Conservation (phyloP, 1,140 invertebrate species). For the Fopius arisanus region DNA sequence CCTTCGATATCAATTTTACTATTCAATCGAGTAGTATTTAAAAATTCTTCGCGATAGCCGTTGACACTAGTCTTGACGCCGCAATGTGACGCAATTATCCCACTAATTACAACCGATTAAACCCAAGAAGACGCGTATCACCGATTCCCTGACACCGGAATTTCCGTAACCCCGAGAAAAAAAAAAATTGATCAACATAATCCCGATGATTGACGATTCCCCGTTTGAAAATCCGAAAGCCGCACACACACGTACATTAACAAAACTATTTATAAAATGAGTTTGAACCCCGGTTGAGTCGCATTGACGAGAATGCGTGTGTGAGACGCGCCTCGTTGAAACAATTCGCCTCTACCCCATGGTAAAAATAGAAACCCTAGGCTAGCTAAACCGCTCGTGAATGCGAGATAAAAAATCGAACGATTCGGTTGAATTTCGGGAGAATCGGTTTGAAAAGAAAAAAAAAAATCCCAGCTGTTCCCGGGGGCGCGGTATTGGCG, state of each 20-base stretch:
- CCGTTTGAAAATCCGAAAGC: background rate
- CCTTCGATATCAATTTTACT: too few relatives aligned
- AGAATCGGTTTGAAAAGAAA: background rate
- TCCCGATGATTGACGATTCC: background rate
- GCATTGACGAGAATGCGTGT: conserved; percentile 51
- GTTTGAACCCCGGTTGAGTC: conserved; percentile 55
- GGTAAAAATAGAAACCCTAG: conserved; percentile 63
- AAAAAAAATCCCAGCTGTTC: too few relatives aligned
- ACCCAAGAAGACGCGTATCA: too few relatives aligned
- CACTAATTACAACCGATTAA: too few relatives aligned
- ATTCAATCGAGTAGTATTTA: too few relatives aligned
- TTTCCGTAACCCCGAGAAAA: too few relatives aligned
- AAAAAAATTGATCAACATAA: background rate
- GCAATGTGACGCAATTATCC: background rate
- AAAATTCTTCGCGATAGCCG: background rate
- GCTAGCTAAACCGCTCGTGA: conserved; percentile 45
- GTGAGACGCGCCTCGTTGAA: conserved; percentile 40
- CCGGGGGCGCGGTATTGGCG: background rate
- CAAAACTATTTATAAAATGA: conserved; percentile 58
- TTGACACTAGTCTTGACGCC: background rate
- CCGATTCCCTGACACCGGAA: too few relatives aligned
- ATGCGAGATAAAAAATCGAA: conserved; percentile 37
- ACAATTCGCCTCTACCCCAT: conserved; percentile 60
- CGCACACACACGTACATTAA: background rate
- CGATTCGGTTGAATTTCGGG: background rate